Evolutionary conservation across 64 coral and sea anemone genomes (phyloP), one percentile per base, ranked within the genome.

Genomic region (Catalaphyllia jardinei): DNA sequence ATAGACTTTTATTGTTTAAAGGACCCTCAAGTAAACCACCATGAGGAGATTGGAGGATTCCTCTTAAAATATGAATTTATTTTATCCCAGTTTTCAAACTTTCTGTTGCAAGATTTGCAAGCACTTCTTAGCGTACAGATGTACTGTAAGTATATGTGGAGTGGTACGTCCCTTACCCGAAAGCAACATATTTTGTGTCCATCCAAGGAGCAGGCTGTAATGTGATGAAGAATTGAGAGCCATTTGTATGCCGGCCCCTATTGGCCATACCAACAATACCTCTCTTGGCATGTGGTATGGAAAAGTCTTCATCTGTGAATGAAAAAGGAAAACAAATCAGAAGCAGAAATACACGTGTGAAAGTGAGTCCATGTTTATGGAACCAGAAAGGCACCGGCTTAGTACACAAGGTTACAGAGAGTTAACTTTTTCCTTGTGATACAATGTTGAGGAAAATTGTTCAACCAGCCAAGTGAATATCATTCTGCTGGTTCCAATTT

Each of bases 121-220:
- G 42, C 42, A 3, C 42, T 46, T 46, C 42, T 46, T 46, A 46
- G 42, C 42, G 4, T 6, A 46, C 42, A 7, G 42, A 46, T 46
- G 7, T 46, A 46, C 42, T 46, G 42, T 57, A 15, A 57, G 54
- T 2, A 31, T 31, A 17, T 31, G 31, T 35, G 17, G 1, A 76
- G 75, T 24, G 4, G 29, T 77, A 46, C 42, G 67, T 5, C 77
- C 22, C 83, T 85, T 42, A 99, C 97, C 97, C 97, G 76, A 99
- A 95, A 63, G 97, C 97, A 60, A 99, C 97, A 88, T 99, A 99
- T 99, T 99, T 99, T 3, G 93, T 95, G 72, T 99, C 91, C 97
- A 99, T 99, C 97, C 97, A 99, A 19, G 97, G 97, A 2, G 97
- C 85, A 24, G 97, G 94, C 31, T 99, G 93, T 93, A 99, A 75